phyloP scores from a whole-genome alignment of 2,113 vertebrate genomes.

The Scomber japonicus region DNA sequence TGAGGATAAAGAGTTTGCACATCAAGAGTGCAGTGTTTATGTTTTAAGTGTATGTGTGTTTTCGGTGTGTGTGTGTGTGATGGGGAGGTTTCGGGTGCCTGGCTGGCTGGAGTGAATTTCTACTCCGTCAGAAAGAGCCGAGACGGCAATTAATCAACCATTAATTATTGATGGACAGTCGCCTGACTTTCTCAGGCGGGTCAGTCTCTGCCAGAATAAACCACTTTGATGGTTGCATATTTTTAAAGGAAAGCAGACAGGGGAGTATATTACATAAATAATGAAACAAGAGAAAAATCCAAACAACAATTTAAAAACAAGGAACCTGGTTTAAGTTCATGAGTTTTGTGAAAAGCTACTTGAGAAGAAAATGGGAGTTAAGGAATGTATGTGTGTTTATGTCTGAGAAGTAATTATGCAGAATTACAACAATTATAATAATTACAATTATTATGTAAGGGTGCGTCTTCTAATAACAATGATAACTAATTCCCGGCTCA shows the following conservation, averaged over 20 bases:
- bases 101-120: slow-evolving; percentile 13
- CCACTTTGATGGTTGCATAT: neutral
- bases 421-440: neutral
- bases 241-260: slow-evolving; percentile 1
- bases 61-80: neutral
- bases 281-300: slow-evolving; percentile 23
- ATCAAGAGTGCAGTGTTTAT: neutral
- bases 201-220: slow-evolving; percentile 19
- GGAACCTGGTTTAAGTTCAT: neutral
- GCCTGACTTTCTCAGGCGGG: neutral
- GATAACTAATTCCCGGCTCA: neutral
- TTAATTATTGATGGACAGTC: slow-evolving; percentile 48
- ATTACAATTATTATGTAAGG: slow-evolving; percentile 6
- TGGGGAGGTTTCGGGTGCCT: neutral
- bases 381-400: neutral
- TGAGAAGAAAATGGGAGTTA: neutral
- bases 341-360: slow-evolving; percentile 1
- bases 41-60: neutral
- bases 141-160: slow-evolving; percentile 51
- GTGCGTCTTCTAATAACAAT: neutral
- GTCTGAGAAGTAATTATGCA: neutral
- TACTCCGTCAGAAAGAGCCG: slow-evolving; percentile 37
- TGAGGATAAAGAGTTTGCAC: neutral
- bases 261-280: slow-evolving; percentile 14
- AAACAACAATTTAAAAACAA: slow-evolving; percentile 10